Base-by-base conservation (phyloP, 2,113 vertebrate genomes). In the Colossoma macropomum region DNA sequence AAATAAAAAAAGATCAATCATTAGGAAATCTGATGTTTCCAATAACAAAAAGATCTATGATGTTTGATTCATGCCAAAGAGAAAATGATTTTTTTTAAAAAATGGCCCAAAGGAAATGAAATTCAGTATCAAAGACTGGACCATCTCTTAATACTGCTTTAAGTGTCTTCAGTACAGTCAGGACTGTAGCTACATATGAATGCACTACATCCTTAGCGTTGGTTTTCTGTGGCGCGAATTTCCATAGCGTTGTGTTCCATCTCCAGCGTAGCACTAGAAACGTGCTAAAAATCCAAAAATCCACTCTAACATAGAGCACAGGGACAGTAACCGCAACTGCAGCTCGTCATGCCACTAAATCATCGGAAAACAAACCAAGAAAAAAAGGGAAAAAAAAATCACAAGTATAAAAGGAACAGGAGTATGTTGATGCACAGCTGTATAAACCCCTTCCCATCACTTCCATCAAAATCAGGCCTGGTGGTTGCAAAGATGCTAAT, bases 221-320 rank as follows among this genome's bases (percentile, higher is more conserved):
- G 72, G 41, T 52, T 30, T 32, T 60, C 59, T 45, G 80, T 71
- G 15, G 45, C 48, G 60, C 62, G 79, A 71, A 82, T 80, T 72
- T 75, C 70, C 78, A 54, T 11, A 70, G 13, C 74, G 69, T 77
- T 81, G 81, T 32, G 65, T 78, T 76, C 80, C 76, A 77, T 76
- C 86, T 73, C 81, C 63, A 71, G 77, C 86, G 88, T 38, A 96
- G 97, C 98, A 98, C 97, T 83, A 85, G 87, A 93, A 97, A 96
- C 73, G 97, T 97, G 97, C 97, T 90, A 85, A 93, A 86, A 88
- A 19, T 10, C 7, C 56, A 11, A 62, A 62, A 62, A 95, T 81
- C 94, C 94, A 97, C 97, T 99, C 98, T 99, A 99, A 99, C 96
- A 94, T 99, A 99, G 97, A 99, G 97, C 95, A 98, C 93, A 88